These are phyloP conservation scores for Nephila pilipes DNA, from an alignment of 1,140 invertebrate species.

Conservation along the genomic window DNA sequence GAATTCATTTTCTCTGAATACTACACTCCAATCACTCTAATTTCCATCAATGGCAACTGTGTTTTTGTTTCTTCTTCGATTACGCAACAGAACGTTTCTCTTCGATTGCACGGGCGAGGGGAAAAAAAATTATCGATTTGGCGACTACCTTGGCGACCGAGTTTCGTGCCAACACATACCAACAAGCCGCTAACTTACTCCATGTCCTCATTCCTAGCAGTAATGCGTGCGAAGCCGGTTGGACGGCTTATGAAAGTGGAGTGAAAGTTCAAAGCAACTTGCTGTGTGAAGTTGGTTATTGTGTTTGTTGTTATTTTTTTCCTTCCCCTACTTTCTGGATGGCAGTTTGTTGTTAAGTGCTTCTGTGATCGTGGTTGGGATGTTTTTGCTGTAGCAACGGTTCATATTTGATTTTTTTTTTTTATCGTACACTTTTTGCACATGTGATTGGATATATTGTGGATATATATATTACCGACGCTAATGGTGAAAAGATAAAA, in stretches of 20 bases:
- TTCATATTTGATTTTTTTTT: not conserved
- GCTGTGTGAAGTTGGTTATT: not conserved
- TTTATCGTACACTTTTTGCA: not conserved
- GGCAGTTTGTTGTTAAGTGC: not conserved
- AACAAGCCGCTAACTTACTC: not conserved
- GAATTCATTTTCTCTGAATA: conserved; percentile 1
- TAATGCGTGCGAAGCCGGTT: conserved; percentile 29
- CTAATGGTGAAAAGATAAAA: not conserved
- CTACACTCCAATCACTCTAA: not conserved
- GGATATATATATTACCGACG: not conserved
- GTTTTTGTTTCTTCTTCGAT: not conserved
- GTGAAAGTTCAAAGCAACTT: conserved; percentile 29
- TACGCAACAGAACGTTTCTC: conserved; percentile 11
- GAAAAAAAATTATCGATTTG: not conserved
- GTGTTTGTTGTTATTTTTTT: not conserved
- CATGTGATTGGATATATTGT: not conserved
- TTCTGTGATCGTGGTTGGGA: not conserved
- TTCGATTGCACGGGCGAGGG: not conserved
- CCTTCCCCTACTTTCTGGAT: not conserved
- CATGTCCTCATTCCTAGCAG: conserved; percentile 13
- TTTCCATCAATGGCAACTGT: not conserved
- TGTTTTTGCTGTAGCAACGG: conserved; percentile 29
- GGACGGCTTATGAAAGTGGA: conserved; percentile 1
- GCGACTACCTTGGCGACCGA: not conserved
- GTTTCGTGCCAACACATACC: not conserved